phyloP scores from a whole-genome alignment of 2,797 vertebrate genomes.

The Etheostoma nigrum region DNA sequence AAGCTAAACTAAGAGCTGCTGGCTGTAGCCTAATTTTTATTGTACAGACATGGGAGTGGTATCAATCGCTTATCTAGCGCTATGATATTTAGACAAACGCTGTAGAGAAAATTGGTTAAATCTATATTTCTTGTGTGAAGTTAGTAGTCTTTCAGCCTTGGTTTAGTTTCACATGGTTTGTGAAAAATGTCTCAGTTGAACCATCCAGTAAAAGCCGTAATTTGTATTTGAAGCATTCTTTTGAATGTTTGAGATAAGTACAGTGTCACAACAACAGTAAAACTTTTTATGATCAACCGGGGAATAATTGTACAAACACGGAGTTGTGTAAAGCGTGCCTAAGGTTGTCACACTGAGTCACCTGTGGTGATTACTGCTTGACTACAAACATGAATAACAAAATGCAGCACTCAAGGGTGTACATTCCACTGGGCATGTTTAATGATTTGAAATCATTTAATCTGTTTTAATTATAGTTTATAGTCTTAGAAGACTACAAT shows the following conservation, averaged over 20 bases:
- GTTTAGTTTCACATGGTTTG: neutral
- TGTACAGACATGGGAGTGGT: too few relatives aligned
- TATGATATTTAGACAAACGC: neutral
- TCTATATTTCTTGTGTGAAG: neutral
- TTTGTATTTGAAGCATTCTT: neutral
- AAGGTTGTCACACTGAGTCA: neutral
- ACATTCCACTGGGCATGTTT: neutral
- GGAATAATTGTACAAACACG: neutral
- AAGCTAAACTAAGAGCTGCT: neutral
- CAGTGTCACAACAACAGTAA: slow-evolving; percentile 11
- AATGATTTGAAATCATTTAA: neutral
- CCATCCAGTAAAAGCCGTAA: neutral
- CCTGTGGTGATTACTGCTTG: too few relatives aligned
- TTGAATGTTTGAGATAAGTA: neutral
- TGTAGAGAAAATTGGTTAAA: neutral
- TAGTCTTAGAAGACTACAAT: too few relatives aligned
- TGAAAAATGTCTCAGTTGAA: neutral
- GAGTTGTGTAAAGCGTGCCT: neutral
- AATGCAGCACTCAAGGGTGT: neutral
- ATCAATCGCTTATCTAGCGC: neutral
- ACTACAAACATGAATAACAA: slow-evolving; percentile 4
- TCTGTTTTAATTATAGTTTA: neutral
- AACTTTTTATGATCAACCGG: slow-evolving; percentile 31
- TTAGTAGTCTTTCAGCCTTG: neutral
- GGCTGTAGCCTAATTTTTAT: too few relatives aligned